A percentile compares a stretch with the other conserved stretches of the same genome.
Evolutionary conservation across 2,797 vertebrate genomes (phyloP).

Genomic region (Discoglossus pictus): DNA sequence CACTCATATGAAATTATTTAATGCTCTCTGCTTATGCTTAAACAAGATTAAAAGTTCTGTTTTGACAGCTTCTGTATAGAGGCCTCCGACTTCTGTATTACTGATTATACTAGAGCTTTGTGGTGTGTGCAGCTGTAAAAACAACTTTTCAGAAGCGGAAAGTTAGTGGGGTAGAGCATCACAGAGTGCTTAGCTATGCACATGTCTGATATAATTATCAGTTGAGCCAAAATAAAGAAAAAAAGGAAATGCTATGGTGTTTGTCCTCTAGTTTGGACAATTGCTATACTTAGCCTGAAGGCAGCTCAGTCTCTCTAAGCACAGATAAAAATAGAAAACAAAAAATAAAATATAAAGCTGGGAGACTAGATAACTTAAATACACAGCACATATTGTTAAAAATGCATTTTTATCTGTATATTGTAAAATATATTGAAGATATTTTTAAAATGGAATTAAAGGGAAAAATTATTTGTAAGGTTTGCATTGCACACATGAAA

Average conservation of each 20-base stretch:
- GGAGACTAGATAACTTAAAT: too few species aligned
- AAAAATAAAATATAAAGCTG: too few species aligned
- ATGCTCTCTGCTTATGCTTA: conserved; percentile 23
- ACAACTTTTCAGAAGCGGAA: conserved; percentile 32
- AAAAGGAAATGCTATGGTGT: conserved; percentile 18
- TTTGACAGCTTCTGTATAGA: conserved; percentile 49
- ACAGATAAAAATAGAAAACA: conserved; percentile 13
- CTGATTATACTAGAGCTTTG: conserved; percentile 33
- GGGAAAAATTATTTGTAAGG: too few species aligned
- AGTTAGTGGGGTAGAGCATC: conserved; percentile 38
- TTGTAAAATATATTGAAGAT: too few species aligned
- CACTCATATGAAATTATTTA: conserved; percentile 15
- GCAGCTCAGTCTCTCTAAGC: neutral
- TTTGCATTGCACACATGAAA: too few species aligned
- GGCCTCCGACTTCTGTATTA: conserved; percentile 41
- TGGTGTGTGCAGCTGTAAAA: conserved; percentile 43
- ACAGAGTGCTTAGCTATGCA: conserved; percentile 41
- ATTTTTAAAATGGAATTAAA: too few species aligned
- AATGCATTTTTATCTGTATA: too few species aligned
- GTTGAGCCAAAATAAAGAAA: conserved; percentile 34
- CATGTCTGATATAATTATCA: conserved; percentile 39
- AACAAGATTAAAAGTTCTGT: conserved; percentile 33
- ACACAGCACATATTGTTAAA: too few species aligned
- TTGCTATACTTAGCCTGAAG: conserved; percentile 21
- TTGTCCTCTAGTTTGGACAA: conserved; percentile 11